Percentiles rank a stretch among this genome's conserved stretches.
phyloP scores from a whole-genome alignment of 2,797 vertebrate species.

The Meda fulgida region DNA sequence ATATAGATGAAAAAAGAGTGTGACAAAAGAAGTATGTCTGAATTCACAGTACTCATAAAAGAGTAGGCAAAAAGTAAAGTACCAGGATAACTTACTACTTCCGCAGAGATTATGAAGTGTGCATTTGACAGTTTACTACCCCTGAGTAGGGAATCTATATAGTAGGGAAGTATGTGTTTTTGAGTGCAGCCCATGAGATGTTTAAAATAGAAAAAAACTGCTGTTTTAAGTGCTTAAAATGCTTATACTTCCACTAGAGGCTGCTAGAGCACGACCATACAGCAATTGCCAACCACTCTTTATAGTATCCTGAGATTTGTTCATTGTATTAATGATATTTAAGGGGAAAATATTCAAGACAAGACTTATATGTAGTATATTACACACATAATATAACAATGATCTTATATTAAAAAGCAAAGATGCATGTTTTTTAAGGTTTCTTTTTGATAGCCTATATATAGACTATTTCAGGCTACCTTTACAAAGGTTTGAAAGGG shows the following conservation, averaged over 20 bases:
- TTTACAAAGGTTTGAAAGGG: neutral
- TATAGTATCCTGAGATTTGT: neutral
- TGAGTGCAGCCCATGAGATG: neutral
- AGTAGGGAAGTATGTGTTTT: neutral
- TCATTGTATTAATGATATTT: neutral
- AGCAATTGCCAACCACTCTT: neutral
- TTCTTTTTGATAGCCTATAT: neutral
- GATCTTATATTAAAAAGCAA: neutral
- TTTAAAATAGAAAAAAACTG: neutral
- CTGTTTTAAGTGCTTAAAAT: neutral
- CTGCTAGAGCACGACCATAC: neutral
- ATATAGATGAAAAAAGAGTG: no score
- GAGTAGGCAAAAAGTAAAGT: neutral
- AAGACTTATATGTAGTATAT: neutral
- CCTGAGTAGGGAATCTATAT: neutral
- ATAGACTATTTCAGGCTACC: neutral
- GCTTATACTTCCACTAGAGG: slow-evolving; percentile 12
- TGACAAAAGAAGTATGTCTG: no score
- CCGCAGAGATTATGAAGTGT: no score
- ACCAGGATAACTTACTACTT: no score
- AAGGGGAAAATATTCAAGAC: neutral
- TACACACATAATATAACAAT: neutral
- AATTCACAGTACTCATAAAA: neutral
- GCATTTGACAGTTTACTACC: no score
- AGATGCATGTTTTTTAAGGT: no score